Evolutionary conservation across 2,797 vertebrate genomes (phyloP).

Genomic region (Anableps anableps): DNA sequence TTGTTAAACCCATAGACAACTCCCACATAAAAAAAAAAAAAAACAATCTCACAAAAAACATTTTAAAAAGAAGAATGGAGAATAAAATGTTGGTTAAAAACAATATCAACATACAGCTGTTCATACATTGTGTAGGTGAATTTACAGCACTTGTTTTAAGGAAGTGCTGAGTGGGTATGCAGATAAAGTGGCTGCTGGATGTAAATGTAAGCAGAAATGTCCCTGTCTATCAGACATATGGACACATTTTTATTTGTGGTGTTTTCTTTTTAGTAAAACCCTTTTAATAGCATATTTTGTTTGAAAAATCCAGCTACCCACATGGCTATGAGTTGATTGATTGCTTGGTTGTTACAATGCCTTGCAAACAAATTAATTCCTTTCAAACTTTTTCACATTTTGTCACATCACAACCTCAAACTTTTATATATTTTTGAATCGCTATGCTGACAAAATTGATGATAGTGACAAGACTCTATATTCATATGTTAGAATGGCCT

Average conservation of each 20-base stretch:
- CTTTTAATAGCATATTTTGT: background rate
- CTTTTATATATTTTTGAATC: background rate
- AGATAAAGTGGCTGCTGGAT: background rate
- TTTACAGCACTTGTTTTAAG: background rate
- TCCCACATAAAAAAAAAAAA: background rate
- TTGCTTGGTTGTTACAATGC: background rate
- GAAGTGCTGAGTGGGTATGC: background rate
- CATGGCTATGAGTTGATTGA: background rate
- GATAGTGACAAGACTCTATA: background rate
- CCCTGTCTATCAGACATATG: background rate
- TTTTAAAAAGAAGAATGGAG: background rate
- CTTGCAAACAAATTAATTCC: background rate
- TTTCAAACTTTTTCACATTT: background rate
- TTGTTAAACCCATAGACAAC: background rate
- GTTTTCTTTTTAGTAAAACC: background rate
- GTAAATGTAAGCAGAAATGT: background rate
- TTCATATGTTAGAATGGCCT: background rate
- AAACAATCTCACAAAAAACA: background rate
- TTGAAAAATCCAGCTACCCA: background rate
- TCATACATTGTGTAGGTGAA: background rate
- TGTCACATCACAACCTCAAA: background rate
- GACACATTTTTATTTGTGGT: background rate
- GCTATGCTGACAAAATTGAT: too few species aligned
- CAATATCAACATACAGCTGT: background rate
- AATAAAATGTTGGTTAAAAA: background rate